These are phyloP conservation scores for Temnopleurus reevesii DNA, from an alignment of 53 echinoderm and acorn worm genomes.

Conservation along the genomic window DNA sequence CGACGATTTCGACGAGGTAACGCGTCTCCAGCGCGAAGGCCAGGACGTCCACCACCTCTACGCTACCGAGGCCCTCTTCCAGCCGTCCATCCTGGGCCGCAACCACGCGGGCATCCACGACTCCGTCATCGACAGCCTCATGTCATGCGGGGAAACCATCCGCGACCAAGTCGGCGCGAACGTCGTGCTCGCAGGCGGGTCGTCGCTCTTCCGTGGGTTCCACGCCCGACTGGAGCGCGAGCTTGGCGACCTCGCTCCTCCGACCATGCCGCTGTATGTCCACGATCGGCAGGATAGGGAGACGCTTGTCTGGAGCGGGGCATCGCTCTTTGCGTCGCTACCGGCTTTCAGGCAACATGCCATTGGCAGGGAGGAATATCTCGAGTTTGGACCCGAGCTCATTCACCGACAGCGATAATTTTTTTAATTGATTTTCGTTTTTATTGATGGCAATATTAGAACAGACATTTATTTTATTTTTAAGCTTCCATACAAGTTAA, in stretches of 20 bases:
- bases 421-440: no score
- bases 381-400: slow-evolving; percentile 81
- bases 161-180: slow-evolving; percentile 68
- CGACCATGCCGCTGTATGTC: slow-evolving; percentile 65
- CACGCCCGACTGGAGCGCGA: slow-evolving; percentile 75
- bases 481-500: no score
- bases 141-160: slow-evolving; percentile 70
- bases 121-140: slow-evolving; percentile 80
- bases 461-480: no score
- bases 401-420: slow-evolving; percentile 70
- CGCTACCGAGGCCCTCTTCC: slow-evolving; percentile 77
- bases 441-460: no score
- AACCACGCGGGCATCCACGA: slow-evolving; percentile 71
- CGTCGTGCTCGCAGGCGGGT: slow-evolving; percentile 74
- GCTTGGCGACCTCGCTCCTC: slow-evolving; percentile 67
- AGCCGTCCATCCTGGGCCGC: slow-evolving; percentile 74
- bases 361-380: slow-evolving; percentile 82
- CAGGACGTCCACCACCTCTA: slow-evolving; percentile 67
- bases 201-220: slow-evolving; percentile 81
- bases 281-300: slow-evolving; percentile 70
- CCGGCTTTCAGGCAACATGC: slow-evolving; percentile 80
- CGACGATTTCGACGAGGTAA: slow-evolving; percentile 84
- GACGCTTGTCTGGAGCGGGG: slow-evolving; percentile 75
- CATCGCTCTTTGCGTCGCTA: slow-evolving; percentile 74
- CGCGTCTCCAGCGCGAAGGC: slow-evolving; percentile 79